Conservation (phyloP, 2,797 vertebrate genomes). For the Macropodus opercularis region DNA sequence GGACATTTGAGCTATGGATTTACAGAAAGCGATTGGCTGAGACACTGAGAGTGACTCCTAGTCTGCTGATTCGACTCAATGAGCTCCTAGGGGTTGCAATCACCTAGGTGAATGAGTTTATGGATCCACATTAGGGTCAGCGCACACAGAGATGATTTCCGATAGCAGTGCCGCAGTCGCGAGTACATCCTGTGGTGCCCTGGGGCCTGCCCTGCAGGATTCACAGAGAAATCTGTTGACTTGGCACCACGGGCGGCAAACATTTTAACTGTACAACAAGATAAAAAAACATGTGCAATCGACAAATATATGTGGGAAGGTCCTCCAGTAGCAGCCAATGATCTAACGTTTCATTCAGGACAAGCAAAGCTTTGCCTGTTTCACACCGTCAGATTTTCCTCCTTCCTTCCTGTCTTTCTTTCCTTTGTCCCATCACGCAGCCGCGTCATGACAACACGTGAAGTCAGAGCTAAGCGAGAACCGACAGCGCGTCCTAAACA, state of each 20-base stretch:
- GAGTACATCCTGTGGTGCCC: conserved; percentile 20
- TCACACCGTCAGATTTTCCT: neutral
- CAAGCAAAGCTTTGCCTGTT: conserved; percentile 7
- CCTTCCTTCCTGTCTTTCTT: neutral
- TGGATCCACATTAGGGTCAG: conserved; percentile 37
- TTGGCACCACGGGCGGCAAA: conserved; percentile 44
- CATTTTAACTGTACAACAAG: no score
- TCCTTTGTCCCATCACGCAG: neutral
- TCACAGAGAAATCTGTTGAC: conserved; percentile 59
- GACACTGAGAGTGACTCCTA: neutral
- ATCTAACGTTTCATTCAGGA: conserved; percentile 22
- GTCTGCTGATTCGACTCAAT: conserved; percentile 16
- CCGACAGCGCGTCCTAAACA: conserved; percentile 1
- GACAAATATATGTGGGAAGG: no score
- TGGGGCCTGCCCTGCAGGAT: conserved; percentile 37
- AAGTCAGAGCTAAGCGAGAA: conserved; percentile 2
- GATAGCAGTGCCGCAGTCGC: conserved; percentile 1
- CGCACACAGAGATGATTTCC: conserved; percentile 18
- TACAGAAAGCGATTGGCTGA: neutral
- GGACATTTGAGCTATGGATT: neutral
- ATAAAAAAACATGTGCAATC: no score
- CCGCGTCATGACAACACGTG: conserved; percentile 12
- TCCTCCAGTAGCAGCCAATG: no score
- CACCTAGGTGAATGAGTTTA: conserved; percentile 21
- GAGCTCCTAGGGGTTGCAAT: conserved; percentile 14